Evolutionary conservation across 2,888 invertebrate species (phyloP), one percentile per base, ranked within the genome.

Genomic region (Ecdyonurus torrentis): DNA sequence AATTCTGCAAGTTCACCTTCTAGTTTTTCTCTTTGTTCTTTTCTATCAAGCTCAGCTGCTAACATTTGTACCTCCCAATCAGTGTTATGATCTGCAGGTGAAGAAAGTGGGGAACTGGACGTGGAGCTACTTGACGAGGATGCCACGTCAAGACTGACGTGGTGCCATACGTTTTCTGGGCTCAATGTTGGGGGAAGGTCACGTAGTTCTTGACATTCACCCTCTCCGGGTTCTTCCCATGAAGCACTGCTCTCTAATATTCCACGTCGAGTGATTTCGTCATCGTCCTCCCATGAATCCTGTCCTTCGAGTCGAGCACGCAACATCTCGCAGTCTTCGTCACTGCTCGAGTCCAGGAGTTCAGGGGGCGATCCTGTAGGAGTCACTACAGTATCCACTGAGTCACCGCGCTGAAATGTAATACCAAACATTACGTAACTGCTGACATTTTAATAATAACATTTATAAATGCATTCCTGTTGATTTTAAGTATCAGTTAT

Each of bases 31-130:
- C 69, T 67, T 58, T 69, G 64, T 52, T 67, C 68, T 71, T 64
- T 72, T 71, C 75, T 73, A 23, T 85, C 83, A 67, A 89, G 76
- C 72, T 89, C 86, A 66, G 86, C 82, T 0, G 87, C 89, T 52
- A 89, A 74, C 86, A 89, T 86, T 73, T 83, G 81, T 0, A 89
- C 84, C 72, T 89, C 89, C 89, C 89, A 89, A 70, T 86, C 83
- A 66, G 84, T 82, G 65, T 78, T 66, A 63, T 67, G 50, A 52
- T 23, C 60, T 18, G 67, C 61, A 62, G 66, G 73, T 72, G 10
- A 74, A 67, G n/a, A 74, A 71, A 2, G 74, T 74, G 64, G 74
- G 74, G 52, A 76, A 76, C 25, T 58, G 50, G 60, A 60, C 23
- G 62, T 58, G 18, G 64, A 64, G n/a, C 52, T 25, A 7, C 58